Base-by-base conservation (phyloP, 92 coral and sea anemone species). In the Heteractis magnifica region DNA sequence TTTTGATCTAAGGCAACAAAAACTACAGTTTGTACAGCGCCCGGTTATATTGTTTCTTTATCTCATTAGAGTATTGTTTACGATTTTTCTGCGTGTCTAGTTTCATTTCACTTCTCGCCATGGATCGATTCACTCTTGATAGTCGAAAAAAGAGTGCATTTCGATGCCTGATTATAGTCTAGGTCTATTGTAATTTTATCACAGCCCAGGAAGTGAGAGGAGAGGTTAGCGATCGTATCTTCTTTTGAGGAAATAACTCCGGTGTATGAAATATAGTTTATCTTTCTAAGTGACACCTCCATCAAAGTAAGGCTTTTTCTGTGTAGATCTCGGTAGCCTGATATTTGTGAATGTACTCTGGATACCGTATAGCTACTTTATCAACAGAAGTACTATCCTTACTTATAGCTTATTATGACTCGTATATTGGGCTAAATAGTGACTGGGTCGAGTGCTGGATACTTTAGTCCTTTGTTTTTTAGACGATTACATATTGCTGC, bases 1-100 rank as follows among this genome's bases (percentile, higher is more conserved):
- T 20, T 21, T 65, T 23, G 65, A 48, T n/a, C 56, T 18, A 68
- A 81, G 58, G 50, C 48, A 68, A 71, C 84, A 51, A 65, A 51
- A 51, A 44, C 55, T 75, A 81, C 41, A 59, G 49, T 58, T 77
- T 78, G 72, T 78, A 78, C 50, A 50, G 73, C 53, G 84, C 72
- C 83, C 65, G 56, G 84, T 71, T 11, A n/a, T 75, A 81, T 81
- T 81, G 84, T 81, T 64, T 51, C 74, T 52, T 68, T 81, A 81
- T 81, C 58, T 16, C 55, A 81, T 62, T 75, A 59, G 55, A 65
- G 53, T 52, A 81, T 81, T 88, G 62, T 82, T 75, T 75, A 89
- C 79, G 81, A 65, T 75, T 59, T 84, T 78, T 85, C 86, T 85
- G 79, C 80, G 90, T 93, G 88, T 89, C 91, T 51, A 80, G 89